phyloP scores from a whole-genome alignment of 2,888 invertebrate genomes.

The Mythimna lalbum region DNA sequence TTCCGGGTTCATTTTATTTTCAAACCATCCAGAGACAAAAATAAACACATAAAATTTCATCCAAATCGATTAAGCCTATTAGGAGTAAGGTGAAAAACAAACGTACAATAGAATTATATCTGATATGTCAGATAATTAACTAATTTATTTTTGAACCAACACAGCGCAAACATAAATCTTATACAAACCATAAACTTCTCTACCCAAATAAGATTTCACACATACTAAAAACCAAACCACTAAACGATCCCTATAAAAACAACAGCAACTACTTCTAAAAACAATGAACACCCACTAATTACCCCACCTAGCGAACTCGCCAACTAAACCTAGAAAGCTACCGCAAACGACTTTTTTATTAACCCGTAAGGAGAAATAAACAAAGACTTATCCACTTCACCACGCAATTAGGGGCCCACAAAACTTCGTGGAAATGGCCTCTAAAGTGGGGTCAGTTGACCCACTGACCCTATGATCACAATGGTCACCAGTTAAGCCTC shows the following conservation, averaged over 20 bases:
- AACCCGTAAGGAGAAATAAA: conserved; percentile 66
- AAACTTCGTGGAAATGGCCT: conserved; percentile 69
- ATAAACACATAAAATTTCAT: too few relatives aligned
- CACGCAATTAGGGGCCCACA: conserved; percentile 68
- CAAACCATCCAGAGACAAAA: too few relatives aligned
- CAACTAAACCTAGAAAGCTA: conserved; percentile 51
- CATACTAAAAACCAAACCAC: neutral
- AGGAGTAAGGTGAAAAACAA: too few relatives aligned
- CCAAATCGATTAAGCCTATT: too few relatives aligned
- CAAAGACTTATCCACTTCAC: conserved; percentile 68
- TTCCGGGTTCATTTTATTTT: too few relatives aligned
- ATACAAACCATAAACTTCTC: neutral
- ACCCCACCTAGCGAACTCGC: conserved; percentile 21
- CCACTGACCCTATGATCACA: conserved; percentile 76
- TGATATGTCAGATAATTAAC: too few relatives aligned
- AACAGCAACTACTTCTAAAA: conserved; percentile 24
- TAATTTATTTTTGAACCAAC: too few relatives aligned
- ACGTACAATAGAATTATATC: too few relatives aligned
- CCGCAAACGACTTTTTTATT: conserved; percentile 60
- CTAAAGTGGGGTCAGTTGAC: conserved; percentile 75
- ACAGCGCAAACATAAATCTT: neutral
- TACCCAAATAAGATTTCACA: neutral
- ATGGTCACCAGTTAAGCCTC: conserved; percentile 66
- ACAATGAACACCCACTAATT: conserved; percentile 41
- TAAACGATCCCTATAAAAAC: conserved; percentile 6